Evolutionary conservation across 2,888 invertebrate species (phyloP), one percentile per base, ranked within the genome.

Genomic region (Drosophila infuscata): DNA sequence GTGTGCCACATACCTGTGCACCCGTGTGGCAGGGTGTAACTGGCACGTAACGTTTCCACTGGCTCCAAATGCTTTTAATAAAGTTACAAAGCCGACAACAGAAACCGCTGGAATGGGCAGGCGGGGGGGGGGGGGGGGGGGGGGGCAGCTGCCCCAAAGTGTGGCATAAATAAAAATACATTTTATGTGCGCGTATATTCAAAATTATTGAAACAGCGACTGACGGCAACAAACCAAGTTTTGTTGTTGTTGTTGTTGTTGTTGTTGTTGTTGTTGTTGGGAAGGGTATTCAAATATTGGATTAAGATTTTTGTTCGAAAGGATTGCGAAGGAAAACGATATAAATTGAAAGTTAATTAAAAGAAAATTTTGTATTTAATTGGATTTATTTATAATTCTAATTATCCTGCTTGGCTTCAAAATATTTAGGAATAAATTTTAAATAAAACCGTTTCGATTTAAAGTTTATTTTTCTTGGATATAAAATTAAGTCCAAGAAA

Each of bases 21-120:
- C 41, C 61, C 25, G 56, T 48, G 46, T 32, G 51, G 32, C 61
- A 12, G 35, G 63, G 25, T 35, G 51, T 62, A 9, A 35, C 33
- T 36, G 53, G 60, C 63, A 78, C 73, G 76, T 59, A 59, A 30
- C 68, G 46, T 54, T 61, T 51, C 62, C 62, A 38, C 51, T 32
- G 29, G 30, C 56, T 60, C 32, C 74, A 46, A 61, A 52, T 63
- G 76, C 76, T 81, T 76, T 81, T 81, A 81, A 81, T 81, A 81
- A 79, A 81, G 81, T 70, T 64, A 81, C 79, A 81, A 67, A 70
- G 60, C 79, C 70, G 76, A 76, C 79, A 80, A 65, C 80, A 61
- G 79, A 70, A 76, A 74, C 62, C 70, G 60, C 61, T 53, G 46
- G n/a, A 20, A 56, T 32, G 0, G 46, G n/a, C 11, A n/a, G 35